phyloP scores from a whole-genome alignment of 2,797 vertebrate species.

The Typhlichthys eigenmanni region DNA sequence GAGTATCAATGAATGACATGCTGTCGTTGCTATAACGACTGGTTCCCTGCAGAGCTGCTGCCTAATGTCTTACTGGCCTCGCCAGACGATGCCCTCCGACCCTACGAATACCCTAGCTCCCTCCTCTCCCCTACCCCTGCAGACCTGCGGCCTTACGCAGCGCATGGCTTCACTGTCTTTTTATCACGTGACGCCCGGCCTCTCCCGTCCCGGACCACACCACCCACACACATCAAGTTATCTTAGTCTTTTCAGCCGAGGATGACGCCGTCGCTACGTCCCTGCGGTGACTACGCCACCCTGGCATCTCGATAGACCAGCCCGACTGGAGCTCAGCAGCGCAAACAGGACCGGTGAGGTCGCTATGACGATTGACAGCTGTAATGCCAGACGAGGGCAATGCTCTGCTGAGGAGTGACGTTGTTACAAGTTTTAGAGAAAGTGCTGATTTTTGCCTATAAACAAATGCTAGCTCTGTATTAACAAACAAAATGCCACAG shows the following conservation, averaged over 20 bases:
- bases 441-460: too few relatives aligned
- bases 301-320: slow-evolving; percentile 9
- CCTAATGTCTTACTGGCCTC: slow-evolving; percentile 5
- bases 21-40: background rate
- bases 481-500: too few relatives aligned
- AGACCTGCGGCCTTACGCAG: slow-evolving; percentile 33
- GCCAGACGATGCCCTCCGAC: background rate
- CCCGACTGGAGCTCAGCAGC: slow-evolving; percentile 46
- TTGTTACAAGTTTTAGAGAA: too few relatives aligned
- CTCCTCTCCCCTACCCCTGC: slow-evolving; percentile 8
- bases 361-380: background rate
- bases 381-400: background rate
- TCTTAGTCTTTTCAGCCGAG: too few relatives aligned
- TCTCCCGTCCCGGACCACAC: too few relatives aligned
- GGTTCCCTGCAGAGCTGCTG: slow-evolving; percentile 58
- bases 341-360: background rate
- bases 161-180: slow-evolving; percentile 26
- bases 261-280: background rate
- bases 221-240: too few relatives aligned
- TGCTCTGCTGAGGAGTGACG: too few relatives aligned
- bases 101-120: background rate
- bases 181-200: background rate
- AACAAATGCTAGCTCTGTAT: too few relatives aligned
- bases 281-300: slow-evolving; percentile 8
- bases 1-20: background rate